phyloP scores from a whole-genome alignment of 2,113 vertebrate genomes.

The Rhea pennata region DNA sequence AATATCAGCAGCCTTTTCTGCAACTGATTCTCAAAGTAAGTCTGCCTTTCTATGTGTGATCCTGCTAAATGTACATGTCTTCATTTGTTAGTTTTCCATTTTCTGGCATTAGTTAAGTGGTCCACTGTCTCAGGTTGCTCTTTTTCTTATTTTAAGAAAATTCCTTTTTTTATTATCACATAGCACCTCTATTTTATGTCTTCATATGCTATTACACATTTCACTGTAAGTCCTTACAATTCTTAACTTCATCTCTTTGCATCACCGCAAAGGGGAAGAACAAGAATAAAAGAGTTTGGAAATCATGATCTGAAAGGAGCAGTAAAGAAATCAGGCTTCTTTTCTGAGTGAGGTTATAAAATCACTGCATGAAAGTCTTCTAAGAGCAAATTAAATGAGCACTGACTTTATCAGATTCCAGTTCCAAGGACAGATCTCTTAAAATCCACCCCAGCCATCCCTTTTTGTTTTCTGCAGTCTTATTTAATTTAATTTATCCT shows the following conservation, averaged over 20 bases:
- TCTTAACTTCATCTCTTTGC: background rate
- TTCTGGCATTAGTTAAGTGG: background rate
- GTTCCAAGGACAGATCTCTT: background rate
- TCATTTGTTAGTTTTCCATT: background rate
- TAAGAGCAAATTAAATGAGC: background rate
- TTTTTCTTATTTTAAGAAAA: background rate
- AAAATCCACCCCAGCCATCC: background rate
- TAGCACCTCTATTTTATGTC: background rate
- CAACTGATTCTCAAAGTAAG: background rate
- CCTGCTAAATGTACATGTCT: background rate
- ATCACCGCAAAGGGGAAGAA: background rate
- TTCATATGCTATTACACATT: background rate
- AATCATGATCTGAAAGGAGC: background rate
- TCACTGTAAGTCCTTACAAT: background rate
- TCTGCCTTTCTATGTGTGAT: background rate
- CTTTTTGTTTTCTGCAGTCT: background rate
- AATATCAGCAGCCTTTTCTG: background rate
- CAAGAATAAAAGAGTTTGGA: background rate
- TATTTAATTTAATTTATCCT: slow-evolving; percentile 38
- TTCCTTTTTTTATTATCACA: background rate
- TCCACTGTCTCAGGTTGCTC: background rate
- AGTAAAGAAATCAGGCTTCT: background rate
- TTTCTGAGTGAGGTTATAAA: background rate
- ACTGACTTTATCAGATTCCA: background rate
- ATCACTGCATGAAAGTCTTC: background rate